These are phyloP conservation scores for Drosophila kurseongensis DNA, from an alignment of 1,140 invertebrate genomes.

Conservation along the genomic window DNA sequence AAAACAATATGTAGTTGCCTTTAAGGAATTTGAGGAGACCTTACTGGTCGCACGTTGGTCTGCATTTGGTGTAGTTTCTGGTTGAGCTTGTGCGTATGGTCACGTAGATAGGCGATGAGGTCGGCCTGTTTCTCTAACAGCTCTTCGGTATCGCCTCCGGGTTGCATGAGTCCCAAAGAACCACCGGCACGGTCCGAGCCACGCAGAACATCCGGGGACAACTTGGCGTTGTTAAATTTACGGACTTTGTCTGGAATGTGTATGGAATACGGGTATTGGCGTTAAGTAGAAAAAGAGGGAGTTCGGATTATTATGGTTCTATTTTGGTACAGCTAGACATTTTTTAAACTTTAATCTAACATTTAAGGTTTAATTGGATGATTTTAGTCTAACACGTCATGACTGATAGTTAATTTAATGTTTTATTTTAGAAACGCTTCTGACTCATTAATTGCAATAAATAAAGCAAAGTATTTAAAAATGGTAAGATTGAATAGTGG, in stretches of 20 bases:
- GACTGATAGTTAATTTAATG: too few relatives aligned
- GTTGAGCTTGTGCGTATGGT: conserved; percentile 85
- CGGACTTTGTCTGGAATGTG: conserved; percentile 85
- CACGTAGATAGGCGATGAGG: conserved; percentile 85
- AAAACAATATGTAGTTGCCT: conserved; percentile 6
- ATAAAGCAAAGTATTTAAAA: not conserved
- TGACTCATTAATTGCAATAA: not conserved
- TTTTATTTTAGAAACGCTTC: not conserved
- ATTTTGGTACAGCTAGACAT: too few relatives aligned
- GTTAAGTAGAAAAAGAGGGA: too few relatives aligned
- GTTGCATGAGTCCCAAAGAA: conserved; percentile 87
- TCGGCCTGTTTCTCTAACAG: conserved; percentile 88
- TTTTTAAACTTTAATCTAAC: too few relatives aligned
- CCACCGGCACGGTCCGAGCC: conserved; percentile 85
- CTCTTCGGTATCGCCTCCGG: conserved; percentile 86
- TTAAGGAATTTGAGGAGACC: conserved; percentile 69
- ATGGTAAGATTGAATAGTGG: not conserved
- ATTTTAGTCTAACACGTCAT: too few relatives aligned
- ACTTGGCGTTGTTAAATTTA: conserved; percentile 86
- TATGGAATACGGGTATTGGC: not conserved
- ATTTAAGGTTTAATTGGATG: too few relatives aligned
- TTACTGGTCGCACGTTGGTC: conserved; percentile 61
- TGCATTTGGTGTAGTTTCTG: conserved; percentile 85
- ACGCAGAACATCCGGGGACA: conserved; percentile 86
- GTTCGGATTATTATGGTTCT: too few relatives aligned